A percentile compares a stretch with the other conserved stretches of the same genome.
Conservation (phyloP, 2,113 vertebrate genomes). For the Centropus bengalensis region DNA sequence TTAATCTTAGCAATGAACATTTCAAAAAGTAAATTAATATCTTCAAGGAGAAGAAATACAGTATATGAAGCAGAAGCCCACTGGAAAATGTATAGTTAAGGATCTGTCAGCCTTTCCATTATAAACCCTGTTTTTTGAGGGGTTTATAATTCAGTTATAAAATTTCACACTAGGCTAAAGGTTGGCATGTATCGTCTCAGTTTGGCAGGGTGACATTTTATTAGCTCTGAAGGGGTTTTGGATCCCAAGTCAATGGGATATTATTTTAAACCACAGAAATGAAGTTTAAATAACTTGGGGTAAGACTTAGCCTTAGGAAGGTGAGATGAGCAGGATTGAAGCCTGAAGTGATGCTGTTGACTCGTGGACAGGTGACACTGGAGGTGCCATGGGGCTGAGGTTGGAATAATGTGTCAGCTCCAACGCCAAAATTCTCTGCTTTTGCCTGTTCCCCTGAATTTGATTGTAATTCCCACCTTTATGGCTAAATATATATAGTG, state of each 20-base stretch:
- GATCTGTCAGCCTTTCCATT: slow-evolving; percentile 79
- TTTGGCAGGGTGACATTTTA: slow-evolving; percentile 73
- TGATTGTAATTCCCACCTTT: slow-evolving; percentile 59
- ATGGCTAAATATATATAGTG: slow-evolving; percentile 48
- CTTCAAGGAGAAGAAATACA: slow-evolving; percentile 81
- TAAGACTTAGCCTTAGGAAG: slow-evolving; percentile 55
- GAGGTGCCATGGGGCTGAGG: neutral
- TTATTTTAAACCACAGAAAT: slow-evolving; percentile 74
- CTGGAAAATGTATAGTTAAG: slow-evolving; percentile 79
- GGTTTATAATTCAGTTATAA: slow-evolving; percentile 80
- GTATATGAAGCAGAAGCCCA: slow-evolving; percentile 79
- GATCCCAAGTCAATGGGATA: slow-evolving; percentile 70
- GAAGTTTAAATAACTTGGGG: slow-evolving; percentile 70
- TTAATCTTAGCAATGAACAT: slow-evolving; percentile 84
- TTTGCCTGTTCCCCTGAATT: slow-evolving; percentile 14
- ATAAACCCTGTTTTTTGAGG: slow-evolving; percentile 74
- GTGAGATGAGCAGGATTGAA: neutral
- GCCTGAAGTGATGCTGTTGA: neutral
- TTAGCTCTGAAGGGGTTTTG: slow-evolving; percentile 76
- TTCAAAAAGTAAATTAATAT: slow-evolving; percentile 85
- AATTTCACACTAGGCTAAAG: slow-evolving; percentile 76
- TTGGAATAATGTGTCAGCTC: rapidly evolving
- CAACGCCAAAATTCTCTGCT: neutral
- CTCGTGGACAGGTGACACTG: neutral
- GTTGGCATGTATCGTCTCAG: slow-evolving; percentile 71